Base-by-base conservation (phyloP, 2,113 vertebrate genomes). In the Apteryx mantelli region DNA sequence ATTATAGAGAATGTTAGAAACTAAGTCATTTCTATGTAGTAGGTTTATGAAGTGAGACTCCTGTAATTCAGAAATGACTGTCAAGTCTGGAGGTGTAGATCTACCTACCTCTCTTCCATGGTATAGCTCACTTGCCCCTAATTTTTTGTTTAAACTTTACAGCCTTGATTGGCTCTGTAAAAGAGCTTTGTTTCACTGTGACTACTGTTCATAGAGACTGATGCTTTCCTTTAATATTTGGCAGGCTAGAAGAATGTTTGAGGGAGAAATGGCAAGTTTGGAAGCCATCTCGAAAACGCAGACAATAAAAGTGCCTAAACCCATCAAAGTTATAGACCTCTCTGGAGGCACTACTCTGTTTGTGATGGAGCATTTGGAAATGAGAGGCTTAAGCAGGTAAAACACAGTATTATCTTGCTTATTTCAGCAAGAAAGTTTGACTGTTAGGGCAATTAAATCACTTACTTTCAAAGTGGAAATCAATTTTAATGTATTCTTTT, bases 331-430 rank as follows among this genome's bases (percentile, higher is more conserved):
- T 52, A 92, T 99, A 4, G 99, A 99, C 4, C 91, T 98, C n/a
- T 98, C 99, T 5, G 97, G 87, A 5, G 97, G 98, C 8, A 98
- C 97, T 66, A 98, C 98, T 46, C 65, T 98, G 3, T 98, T 99
- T 46, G 99, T 99, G 46, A 99, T 99, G 99, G 99, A 99, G 76
- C 99, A 99, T 70, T 68, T 99, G 94, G 99, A 99, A 91, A 99
- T 99, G 99, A 95, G 94, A 55, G 84, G 97, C 65, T 98, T 99
- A 22, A 99, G 88, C 97, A 99, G 99, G 99, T 99, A 95, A 52
- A 85, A 17, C 42, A 44, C 6, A 12, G 11, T 56, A 5, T 58
- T 28, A 7, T 38, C 58, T 60, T 82, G 32, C 21, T 56, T 63
- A 8, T 8, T 88, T 77, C 42, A n/a, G 38, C 4, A 19, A 61